These are phyloP conservation scores for Daphoenositta chrysoptera DNA, from an alignment of 2,113 vertebrate genomes.

Conservation along the genomic window DNA sequence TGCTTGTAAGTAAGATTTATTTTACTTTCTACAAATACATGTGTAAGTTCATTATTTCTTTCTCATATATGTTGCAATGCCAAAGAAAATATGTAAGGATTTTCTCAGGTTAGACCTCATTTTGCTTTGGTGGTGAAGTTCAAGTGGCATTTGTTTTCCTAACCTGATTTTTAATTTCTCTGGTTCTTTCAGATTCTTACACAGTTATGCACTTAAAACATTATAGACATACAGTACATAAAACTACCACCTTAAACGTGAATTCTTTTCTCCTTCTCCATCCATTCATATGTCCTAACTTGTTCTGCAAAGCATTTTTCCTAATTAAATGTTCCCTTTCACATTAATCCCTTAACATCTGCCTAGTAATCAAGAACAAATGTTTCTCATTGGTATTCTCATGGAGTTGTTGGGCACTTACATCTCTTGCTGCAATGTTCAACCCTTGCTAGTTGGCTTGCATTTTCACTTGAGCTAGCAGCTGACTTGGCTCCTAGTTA, in stretches of 20 bases:
- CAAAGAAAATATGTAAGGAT: not conserved
- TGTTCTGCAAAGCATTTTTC: not conserved
- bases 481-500: not conserved
- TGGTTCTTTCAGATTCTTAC: not conserved
- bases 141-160: not conserved
- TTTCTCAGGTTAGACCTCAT: not conserved
- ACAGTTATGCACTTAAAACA: not conserved
- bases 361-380: not conserved
- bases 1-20: not conserved
- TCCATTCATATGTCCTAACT: not conserved
- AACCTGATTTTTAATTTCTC: not conserved
- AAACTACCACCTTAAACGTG: not conserved
- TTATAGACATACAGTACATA: not conserved
- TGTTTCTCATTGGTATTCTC: not conserved
- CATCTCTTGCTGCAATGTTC: not conserved
- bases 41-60: not conserved
- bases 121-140: not conserved
- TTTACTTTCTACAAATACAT: not conserved
- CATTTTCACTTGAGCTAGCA: not conserved
- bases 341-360: not conserved
- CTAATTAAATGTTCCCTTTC: constrained; percentile 4
- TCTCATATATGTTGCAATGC: not conserved
- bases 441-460: not conserved
- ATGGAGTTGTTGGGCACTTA: not conserved
- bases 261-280: not conserved